Evolutionary conservation across 2,113 vertebrate genomes (phyloP).

Genomic region (Gnathonemus longibarbis): DNA sequence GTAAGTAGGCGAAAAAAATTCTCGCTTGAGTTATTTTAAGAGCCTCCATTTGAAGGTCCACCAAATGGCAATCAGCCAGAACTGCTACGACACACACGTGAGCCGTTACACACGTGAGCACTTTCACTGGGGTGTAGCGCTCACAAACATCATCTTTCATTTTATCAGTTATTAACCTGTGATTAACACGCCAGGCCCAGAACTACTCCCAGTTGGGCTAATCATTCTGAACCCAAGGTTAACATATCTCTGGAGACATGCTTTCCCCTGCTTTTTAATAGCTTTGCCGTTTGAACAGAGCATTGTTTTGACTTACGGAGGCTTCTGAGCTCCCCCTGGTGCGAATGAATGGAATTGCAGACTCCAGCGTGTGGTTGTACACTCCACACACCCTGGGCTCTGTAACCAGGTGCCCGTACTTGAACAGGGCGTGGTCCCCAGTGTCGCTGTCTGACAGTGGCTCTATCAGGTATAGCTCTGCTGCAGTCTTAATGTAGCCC

Average conservation of each 20-base stretch:
- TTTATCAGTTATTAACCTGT: neutral
- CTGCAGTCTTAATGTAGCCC: constrained; percentile 11
- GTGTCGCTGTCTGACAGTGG: neutral
- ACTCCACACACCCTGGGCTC: neutral
- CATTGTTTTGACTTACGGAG: neutral
- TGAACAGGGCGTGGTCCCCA: neutral
- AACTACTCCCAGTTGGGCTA: neutral
- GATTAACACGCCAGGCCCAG: neutral
- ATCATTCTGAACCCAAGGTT: neutral
- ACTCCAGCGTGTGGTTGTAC: neutral
- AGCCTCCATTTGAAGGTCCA: neutral
- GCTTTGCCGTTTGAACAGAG: neutral
- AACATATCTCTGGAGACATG: neutral
- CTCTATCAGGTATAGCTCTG: neutral
- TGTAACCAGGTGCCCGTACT: neutral
- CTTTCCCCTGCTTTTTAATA: neutral
- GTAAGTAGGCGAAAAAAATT: neutral
- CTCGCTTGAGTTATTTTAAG: neutral
- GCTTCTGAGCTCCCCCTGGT: neutral
- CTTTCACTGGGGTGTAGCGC: neutral
- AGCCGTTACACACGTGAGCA: neutral
- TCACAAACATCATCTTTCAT: neutral
- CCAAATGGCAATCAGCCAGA: neutral
- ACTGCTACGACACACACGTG: neutral
- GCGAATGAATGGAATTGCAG: neutral